phyloP scores from a whole-genome alignment of 2,888 invertebrate genomes.

The Coremacera marginata region DNA sequence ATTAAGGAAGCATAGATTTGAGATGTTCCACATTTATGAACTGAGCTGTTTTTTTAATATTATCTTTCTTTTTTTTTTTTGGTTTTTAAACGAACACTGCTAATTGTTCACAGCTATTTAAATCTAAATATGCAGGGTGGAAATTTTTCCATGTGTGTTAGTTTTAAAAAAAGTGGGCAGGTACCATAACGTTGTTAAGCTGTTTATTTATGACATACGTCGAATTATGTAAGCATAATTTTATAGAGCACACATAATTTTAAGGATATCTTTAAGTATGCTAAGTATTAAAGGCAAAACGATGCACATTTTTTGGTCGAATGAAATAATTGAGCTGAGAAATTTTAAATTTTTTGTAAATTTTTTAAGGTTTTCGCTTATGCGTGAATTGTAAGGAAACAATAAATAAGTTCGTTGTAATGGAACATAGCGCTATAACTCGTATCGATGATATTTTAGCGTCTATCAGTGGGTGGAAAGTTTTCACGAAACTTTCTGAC shows the following conservation, averaged over 20 bases:
- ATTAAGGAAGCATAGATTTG: neutral
- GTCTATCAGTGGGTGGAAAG: no score
- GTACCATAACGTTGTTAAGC: constrained; percentile 1
- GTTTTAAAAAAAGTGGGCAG: constrained; percentile 16
- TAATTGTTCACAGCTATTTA: constrained; percentile 30
- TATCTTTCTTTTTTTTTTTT: no score
- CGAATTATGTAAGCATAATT: neutral
- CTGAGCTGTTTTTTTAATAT: neutral
- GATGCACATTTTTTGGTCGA: neutral
- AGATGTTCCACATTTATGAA: neutral
- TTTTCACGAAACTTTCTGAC: no score
- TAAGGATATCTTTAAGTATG: neutral
- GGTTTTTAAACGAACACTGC: neutral
- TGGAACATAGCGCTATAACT: no score
- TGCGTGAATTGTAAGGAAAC: neutral
- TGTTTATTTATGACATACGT: constrained; percentile 21
- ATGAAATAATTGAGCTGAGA: constrained; percentile 4
- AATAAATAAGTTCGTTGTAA: neutral
- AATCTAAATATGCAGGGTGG: neutral
- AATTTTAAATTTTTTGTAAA: neutral
- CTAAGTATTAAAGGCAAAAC: neutral
- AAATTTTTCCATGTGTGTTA: neutral
- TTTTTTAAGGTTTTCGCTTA: neutral
- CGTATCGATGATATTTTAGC: no score
- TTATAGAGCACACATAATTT: neutral